Base-by-base conservation (phyloP, 2,888 invertebrate species). In the Carterocephalus palaemon region DNA sequence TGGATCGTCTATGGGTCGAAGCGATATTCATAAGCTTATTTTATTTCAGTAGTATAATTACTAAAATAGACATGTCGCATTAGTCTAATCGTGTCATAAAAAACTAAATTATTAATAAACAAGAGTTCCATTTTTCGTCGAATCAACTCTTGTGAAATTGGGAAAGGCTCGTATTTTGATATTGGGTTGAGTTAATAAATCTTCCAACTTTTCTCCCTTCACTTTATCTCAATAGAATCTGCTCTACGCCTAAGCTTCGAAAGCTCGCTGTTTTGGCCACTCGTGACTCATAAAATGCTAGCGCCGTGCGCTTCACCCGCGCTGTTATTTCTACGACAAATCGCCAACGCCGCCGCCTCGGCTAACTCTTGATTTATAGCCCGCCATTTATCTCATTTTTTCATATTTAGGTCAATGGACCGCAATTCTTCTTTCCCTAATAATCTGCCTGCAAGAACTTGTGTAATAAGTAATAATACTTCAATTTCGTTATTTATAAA, bases 351-450 rank as follows among this genome's bases (percentile, higher is more conserved):
- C 58, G 59, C 58, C 66, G 59, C 52, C 60, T 59, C 57, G 52
- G 59, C 67, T 68, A 68, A 70, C 75, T 67, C 63, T 65, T 76
- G 75, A 83, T 81, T 81, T 81, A 81, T 77, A 61, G 64, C 59
- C 57, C 26, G 49, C 59, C 72, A 73, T 81, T 76, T 68, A 70
- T 81, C 73, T 73, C 61, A 66, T 71, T 74, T 67, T 67, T 68
- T 62, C 48, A 47, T 50, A 53, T 53, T 51, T 39, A 47, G 45
- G 48, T 36, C 42, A 31, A 47, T 26, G 20, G 10, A 16, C 29
- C 22, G 22, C 28, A 15, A 39, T 39, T 29, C 29, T 36, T 42
- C 10, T 26, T 16, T 22, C n/a, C 10, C 9, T 33, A 13, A 41
- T 24, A 41, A 24, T 32, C 12, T 24, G 22, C 2, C 17, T 3